Evolutionary conservation across 2,888 invertebrate species (phyloP).

Genomic region (Microctonus brassicae): DNA sequence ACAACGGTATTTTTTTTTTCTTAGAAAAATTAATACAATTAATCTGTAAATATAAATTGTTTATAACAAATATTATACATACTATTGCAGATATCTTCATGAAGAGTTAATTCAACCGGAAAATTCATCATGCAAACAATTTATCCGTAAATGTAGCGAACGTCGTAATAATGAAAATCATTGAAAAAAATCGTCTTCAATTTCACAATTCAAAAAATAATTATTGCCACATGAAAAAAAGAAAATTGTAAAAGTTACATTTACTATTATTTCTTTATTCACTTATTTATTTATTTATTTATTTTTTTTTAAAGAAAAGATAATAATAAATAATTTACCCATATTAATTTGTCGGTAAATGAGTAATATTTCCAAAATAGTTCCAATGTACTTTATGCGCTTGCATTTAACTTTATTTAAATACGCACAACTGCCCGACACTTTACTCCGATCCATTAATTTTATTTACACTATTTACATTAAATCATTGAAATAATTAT

Average conservation of each 20-base stretch:
- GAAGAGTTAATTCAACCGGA: background rate
- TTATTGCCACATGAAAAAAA: too few relatives aligned
- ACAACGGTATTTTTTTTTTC: slow-evolving; percentile 8
- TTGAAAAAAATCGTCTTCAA: background rate
- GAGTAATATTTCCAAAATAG: background rate
- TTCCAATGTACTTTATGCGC: too few relatives aligned
- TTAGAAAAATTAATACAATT: background rate
- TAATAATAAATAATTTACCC: too few relatives aligned
- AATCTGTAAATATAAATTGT: background rate
- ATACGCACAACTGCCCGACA: background rate
- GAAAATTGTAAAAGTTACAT: slow-evolving; percentile 1
- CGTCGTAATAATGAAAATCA: background rate
- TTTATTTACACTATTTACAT: slow-evolving; percentile 54
- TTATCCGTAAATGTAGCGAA: background rate
- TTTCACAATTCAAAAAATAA: background rate
- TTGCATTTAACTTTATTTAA: background rate
- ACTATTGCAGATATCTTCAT: background rate
- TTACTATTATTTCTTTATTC: too few relatives aligned
- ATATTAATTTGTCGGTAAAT: background rate
- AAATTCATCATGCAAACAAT: slow-evolving; percentile 5
- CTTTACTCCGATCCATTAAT: slow-evolving; percentile 5
- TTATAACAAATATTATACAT: background rate
- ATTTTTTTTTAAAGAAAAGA: too few relatives aligned
- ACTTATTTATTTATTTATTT: too few relatives aligned
- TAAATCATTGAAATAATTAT: background rate